phyloP scores from a whole-genome alignment of 2,888 invertebrate species.

The Brenthis ino region DNA sequence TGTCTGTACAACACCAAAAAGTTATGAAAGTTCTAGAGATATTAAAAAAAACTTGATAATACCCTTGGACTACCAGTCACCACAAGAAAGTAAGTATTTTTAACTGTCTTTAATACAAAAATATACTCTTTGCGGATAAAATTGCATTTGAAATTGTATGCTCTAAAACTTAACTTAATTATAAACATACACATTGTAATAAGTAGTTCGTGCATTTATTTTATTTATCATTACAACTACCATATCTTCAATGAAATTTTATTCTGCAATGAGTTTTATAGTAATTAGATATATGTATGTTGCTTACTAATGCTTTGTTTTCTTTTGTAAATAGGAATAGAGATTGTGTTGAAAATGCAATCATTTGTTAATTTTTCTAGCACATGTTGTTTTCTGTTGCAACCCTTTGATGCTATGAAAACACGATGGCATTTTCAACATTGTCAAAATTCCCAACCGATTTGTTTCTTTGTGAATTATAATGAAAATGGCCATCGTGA shows the following conservation, averaged over 20 bases:
- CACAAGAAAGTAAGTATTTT: slow-evolving; percentile 75
- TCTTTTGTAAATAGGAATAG: slow-evolving; percentile 43
- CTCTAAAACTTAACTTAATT: too few species aligned
- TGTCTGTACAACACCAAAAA: slow-evolving; percentile 67
- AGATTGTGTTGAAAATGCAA: slow-evolving; percentile 82
- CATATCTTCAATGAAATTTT: slow-evolving; percentile 6
- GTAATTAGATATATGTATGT: slow-evolving; percentile 20
- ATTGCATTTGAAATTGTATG: slow-evolving; percentile 1
- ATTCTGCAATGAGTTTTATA: neutral
- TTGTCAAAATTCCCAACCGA: slow-evolving; percentile 43
- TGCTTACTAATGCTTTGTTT: slow-evolving; percentile 51
- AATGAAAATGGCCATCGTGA: slow-evolving; percentile 82
- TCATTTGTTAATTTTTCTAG: slow-evolving; percentile 70
- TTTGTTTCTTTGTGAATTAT: slow-evolving; percentile 48
- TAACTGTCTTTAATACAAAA: slow-evolving; percentile 4
- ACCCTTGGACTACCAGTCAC: slow-evolving; percentile 67
- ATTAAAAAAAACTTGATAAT: slow-evolving; percentile 60
- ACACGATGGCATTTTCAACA: slow-evolving; percentile 83
- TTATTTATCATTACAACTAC: neutral
- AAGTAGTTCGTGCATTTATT: too few species aligned
- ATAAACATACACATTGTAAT: too few species aligned
- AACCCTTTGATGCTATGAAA: slow-evolving; percentile 70
- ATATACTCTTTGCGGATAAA: neutral
- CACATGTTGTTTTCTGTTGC: slow-evolving; percentile 68
- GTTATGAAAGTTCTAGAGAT: slow-evolving; percentile 62